Percentiles rank a stretch among this genome's conserved stretches.
Evolutionary conservation across 2,797 vertebrate genomes (phyloP).

Genomic region (Halcyon chelicuti): DNA sequence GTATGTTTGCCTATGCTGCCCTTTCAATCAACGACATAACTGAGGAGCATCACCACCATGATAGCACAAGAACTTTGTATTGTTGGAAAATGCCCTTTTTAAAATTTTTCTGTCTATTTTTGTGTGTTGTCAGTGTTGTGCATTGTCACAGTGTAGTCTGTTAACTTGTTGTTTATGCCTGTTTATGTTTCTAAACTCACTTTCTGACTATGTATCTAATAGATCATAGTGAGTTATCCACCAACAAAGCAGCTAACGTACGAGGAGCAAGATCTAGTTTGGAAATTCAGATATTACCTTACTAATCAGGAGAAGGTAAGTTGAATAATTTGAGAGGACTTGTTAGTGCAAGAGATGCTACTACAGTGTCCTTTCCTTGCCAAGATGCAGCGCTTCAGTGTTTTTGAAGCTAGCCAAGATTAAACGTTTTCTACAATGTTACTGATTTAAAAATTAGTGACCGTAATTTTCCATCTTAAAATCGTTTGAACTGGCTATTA

Average conservation of each 20-base stretch:
- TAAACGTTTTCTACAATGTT: not conserved
- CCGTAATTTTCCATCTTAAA: not conserved
- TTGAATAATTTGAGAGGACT: not conserved
- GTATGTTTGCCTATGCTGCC: not conserved
- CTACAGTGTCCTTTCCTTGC: not conserved
- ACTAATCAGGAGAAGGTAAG: constrained; percentile 97
- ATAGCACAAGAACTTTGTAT: not conserved
- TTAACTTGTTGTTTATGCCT: not conserved
- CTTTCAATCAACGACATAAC: not conserved
- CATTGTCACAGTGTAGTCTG: not conserved
- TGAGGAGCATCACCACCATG: fast-evolving
- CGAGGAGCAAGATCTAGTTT: constrained; percentile 97
- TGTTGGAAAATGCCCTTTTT: not conserved
- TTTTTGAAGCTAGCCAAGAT: not conserved
- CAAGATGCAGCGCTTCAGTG: not conserved
- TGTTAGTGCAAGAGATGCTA: not conserved
- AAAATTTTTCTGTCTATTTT: not conserved
- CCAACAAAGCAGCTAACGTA: constrained; percentile 96
- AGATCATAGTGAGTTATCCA: constrained; percentile 98
- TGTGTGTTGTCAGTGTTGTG: not conserved
- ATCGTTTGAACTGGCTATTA: not conserved
- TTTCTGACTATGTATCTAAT: constrained; percentile 17
- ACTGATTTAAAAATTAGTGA: not conserved
- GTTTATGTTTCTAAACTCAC: not conserved
- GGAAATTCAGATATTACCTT: constrained; percentile 99